Percentiles rank a stretch among this genome's conserved stretches.
These are phyloP conservation scores for Helicoverpa assulta DNA, from an alignment of 2,888 invertebrate genomes.

Conservation along the genomic window DNA sequence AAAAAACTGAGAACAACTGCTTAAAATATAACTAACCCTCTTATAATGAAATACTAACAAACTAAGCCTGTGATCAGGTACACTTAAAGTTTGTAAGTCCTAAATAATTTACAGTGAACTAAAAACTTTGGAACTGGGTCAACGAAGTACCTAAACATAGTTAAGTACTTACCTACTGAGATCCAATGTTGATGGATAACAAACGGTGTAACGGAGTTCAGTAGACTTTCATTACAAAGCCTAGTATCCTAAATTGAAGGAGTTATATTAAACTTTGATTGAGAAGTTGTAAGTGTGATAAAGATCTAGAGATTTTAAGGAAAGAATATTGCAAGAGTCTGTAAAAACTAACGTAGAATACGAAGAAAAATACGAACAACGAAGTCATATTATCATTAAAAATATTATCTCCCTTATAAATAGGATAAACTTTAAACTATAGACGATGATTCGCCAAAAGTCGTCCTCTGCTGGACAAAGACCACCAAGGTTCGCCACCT, in stretches of 20 bases:
- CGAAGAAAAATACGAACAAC: no score
- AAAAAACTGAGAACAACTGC: no score
- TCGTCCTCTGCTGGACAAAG: no score
- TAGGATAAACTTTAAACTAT: no score
- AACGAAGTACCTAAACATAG: slow-evolving; percentile 5
- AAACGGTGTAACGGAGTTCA: slow-evolving; percentile 15
- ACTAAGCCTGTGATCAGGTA: background rate
- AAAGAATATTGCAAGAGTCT: background rate
- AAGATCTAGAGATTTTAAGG: background rate
- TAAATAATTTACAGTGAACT: slow-evolving; percentile 24
- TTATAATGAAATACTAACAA: background rate
- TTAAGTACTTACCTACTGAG: slow-evolving; percentile 10
- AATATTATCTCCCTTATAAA: no score
- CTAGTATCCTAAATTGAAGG: slow-evolving; percentile 16
- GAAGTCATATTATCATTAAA: no score
- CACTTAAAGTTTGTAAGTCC: background rate
- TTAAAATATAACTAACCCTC: background rate
- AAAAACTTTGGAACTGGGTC: slow-evolving; percentile 32
- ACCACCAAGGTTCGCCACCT: no score
- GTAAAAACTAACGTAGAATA: background rate
- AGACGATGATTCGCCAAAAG: no score
- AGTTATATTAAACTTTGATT: slow-evolving; percentile 24
- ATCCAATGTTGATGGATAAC: slow-evolving; percentile 11
- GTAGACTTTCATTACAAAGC: slow-evolving; percentile 18
- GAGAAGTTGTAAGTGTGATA: background rate